phyloP scores from a whole-genome alignment of 2,113 vertebrate species.

The Saguinus midas region DNA sequence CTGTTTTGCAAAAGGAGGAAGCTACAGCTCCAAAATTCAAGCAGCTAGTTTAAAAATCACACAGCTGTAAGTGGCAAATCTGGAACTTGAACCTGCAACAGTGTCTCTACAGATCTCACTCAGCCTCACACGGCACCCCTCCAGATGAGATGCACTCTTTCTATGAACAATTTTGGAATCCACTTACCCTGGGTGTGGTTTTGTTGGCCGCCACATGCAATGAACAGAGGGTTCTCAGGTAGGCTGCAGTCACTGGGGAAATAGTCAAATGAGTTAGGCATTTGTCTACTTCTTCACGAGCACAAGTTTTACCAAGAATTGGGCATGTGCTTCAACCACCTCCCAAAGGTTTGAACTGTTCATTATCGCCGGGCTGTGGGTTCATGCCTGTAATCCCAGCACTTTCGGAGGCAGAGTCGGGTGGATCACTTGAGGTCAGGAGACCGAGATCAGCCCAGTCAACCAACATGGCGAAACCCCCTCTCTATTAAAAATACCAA shows the following conservation, averaged over 20 bases:
- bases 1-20: not conserved
- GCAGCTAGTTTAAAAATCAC: not conserved
- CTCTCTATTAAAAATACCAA: too few species aligned
- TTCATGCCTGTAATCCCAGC: too few species aligned
- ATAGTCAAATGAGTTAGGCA: not conserved
- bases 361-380: too few species aligned
- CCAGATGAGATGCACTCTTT: accelerated
- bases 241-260: slow-evolving; percentile 82
- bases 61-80: not conserved
- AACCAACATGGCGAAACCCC: too few species aligned
- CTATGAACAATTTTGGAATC: not conserved
- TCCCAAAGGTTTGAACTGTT: not conserved
- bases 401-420: too few species aligned
- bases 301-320: not conserved
- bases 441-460: too few species aligned
- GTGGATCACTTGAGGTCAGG: too few species aligned
- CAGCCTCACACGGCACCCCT: not conserved
- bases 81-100: not conserved
- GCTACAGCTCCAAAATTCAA: not conserved
- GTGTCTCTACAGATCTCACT: not conserved
- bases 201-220: slow-evolving; percentile 75
- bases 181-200: slow-evolving; percentile 76
- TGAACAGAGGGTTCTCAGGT: slow-evolving; percentile 87
- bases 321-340: not conserved
- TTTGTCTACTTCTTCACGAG: not conserved